phyloP scores from a whole-genome alignment of 2,797 vertebrate genomes.

The Hippoglossus hippoglossus region DNA sequence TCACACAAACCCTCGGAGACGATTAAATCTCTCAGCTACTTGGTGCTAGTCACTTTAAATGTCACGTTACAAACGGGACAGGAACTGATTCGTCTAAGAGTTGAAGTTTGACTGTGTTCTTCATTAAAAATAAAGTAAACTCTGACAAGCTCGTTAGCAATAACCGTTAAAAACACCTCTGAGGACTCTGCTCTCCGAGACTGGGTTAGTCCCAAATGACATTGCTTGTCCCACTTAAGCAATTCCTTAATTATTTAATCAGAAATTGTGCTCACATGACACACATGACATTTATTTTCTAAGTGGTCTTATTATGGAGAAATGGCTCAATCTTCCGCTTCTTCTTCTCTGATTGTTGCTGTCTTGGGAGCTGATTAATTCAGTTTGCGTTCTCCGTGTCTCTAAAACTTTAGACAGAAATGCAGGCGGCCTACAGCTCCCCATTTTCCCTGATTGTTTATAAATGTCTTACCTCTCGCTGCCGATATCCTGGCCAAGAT shows the following conservation, averaged over 20 bases:
- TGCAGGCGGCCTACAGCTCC: slow-evolving; percentile 64
- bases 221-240: slow-evolving; percentile 63
- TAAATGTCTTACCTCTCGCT: slow-evolving; percentile 71
- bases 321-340: slow-evolving; percentile 59
- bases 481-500: slow-evolving; percentile 56
- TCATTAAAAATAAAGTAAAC: slow-evolving; percentile 63
- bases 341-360: slow-evolving; percentile 44
- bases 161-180: slow-evolving; percentile 50
- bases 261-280: slow-evolving; percentile 35
- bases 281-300: slow-evolving; percentile 56
- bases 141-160: slow-evolving; percentile 44
- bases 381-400: slow-evolving; percentile 53
- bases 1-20: slow-evolving; percentile 48
- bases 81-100: slow-evolving; percentile 12
- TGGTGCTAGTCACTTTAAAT: slow-evolving; percentile 61
- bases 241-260: slow-evolving; percentile 45
- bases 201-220: slow-evolving; percentile 11
- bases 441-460: slow-evolving; percentile 77
- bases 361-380: slow-evolving; percentile 75
- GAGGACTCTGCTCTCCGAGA: slow-evolving; percentile 31
- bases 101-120: slow-evolving; percentile 36
- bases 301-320: slow-evolving; percentile 52
- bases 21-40: slow-evolving; percentile 57
- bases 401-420: slow-evolving; percentile 59
- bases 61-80: slow-evolving; percentile 64